Base-by-base conservation (phyloP, 2,797 vertebrate genomes). In the Hydrocynus forskahlii region DNA sequence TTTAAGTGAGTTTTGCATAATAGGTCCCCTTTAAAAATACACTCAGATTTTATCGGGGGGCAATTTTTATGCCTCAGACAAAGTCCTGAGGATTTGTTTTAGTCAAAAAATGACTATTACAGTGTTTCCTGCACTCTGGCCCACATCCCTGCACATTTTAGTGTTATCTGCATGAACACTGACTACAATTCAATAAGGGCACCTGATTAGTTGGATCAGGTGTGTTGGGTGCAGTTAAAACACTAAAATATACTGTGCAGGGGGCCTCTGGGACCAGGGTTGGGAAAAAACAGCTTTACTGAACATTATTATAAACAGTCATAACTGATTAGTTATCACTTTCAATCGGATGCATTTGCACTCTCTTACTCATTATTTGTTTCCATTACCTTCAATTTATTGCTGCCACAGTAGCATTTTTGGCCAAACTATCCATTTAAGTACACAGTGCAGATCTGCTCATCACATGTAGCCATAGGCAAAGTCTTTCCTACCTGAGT, bases 401-500 rank as follows among this genome's bases (percentile, higher is more conserved):
- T 70, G 68, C 1, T 2, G 17, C 25, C 48, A 71, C 23, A 35
- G 25, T 8, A 54, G 7, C 25, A 71, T 50, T 50, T 70, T 70
- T 70, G 45, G 7, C 16, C 12, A 3, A 63, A 50, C 21, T 60
- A 10, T 54, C 40, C 10, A 21, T 81, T 71, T 25, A 54, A 50
- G 38, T 62, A 13, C 21, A 75, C 6, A 40, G 4, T 29, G 55
- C 23, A 45, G 35, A 43, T 78, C 7, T 75, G n/a, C 14, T n/a
- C 54, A 57, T 76, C n/a, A 63, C 17, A 35, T 78, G 35, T 10
- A 69, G 55, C 54, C n/a, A 48, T 5, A n/a, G 17, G 38, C n/a
- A 52, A 67, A 59, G 29, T 45, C 17, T 84, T 92, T 84, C 92
- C 90, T 94, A 99, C 97, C 97, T 92, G 97, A 99, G 91, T 99